Conservation (phyloP, 2,113 vertebrate species). For the Etheostoma cragini region DNA sequence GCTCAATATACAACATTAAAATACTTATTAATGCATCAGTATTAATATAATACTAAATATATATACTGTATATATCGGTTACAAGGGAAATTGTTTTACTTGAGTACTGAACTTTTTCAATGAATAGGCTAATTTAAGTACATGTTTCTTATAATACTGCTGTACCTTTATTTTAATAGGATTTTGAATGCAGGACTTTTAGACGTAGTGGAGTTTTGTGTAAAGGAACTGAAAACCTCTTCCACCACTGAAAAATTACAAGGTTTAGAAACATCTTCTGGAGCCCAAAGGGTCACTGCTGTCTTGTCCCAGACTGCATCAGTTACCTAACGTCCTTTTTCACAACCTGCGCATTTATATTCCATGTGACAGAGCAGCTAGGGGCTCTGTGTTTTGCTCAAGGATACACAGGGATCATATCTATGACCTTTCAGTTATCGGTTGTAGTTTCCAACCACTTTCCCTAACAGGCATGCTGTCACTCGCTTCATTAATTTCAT, state of each 20-base stretch:
- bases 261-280: not conserved
- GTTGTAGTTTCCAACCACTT: slow-evolving; percentile 21
- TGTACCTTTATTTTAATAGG: not conserved
- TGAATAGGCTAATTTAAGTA: not conserved
- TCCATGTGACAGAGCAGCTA: not conserved
- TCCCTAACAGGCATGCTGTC: slow-evolving; percentile 19
- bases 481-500: slow-evolving; percentile 36
- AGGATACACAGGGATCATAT: slow-evolving; percentile 42
- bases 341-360: slow-evolving; percentile 24
- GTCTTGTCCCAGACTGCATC: not conserved
- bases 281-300: not conserved
- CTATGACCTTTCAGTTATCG: slow-evolving; percentile 45
- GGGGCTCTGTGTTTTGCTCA: slow-evolving; percentile 24
- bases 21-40: not conserved
- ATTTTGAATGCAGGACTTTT: not conserved
- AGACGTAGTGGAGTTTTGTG: too few relatives aligned
- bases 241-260: not conserved
- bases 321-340: slow-evolving; percentile 22
- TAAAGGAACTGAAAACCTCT: not conserved
- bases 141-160: not conserved
- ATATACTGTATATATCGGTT: not conserved
- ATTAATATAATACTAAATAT: not conserved
- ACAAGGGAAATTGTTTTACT: not conserved
- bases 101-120: not conserved
- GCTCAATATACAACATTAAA: not conserved